phyloP scores from a whole-genome alignment of 2,113 vertebrate species.

The Tragelaphus strepsiceros region DNA sequence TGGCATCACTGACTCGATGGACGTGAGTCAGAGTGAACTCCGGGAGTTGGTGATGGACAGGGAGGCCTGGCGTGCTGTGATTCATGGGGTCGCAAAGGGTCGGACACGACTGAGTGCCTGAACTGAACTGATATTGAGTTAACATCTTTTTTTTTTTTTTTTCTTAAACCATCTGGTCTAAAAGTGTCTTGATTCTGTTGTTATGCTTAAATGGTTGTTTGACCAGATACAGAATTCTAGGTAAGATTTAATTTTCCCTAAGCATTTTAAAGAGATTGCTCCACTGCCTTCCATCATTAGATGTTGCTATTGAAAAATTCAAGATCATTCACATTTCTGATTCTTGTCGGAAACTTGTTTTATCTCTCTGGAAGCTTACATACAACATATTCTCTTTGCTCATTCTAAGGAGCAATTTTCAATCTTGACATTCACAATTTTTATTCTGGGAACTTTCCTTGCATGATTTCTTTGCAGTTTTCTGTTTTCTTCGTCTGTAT shows the following conservation, averaged over 20 bases:
- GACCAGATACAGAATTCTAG: neutral
- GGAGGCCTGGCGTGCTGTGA: too few species aligned
- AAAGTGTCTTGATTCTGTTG: neutral
- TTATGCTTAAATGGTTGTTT: neutral
- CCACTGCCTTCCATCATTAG: neutral
- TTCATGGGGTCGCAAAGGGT: too few species aligned
- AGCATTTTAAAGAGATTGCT: neutral
- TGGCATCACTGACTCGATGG: too few species aligned
- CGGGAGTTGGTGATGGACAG: too few species aligned
- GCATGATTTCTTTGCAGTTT: slow-evolving; percentile 1
- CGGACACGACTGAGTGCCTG: too few species aligned
- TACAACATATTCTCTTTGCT: neutral
- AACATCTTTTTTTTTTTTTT: neutral
- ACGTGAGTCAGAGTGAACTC: too few species aligned
- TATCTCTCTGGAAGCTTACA: neutral
- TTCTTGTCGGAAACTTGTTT: neutral
- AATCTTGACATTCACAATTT: neutral
- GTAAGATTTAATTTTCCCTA: neutral
- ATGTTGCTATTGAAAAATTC: neutral
- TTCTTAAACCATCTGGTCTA: accelerated
- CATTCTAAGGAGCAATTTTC: neutral
- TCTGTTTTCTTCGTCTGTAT: neutral
- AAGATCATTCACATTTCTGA: neutral
- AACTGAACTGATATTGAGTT: too few species aligned
- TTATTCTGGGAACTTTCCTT: neutral